Evolutionary conservation across 2,888 invertebrate genomes (phyloP).

Genomic region (Volucella inanis): DNA sequence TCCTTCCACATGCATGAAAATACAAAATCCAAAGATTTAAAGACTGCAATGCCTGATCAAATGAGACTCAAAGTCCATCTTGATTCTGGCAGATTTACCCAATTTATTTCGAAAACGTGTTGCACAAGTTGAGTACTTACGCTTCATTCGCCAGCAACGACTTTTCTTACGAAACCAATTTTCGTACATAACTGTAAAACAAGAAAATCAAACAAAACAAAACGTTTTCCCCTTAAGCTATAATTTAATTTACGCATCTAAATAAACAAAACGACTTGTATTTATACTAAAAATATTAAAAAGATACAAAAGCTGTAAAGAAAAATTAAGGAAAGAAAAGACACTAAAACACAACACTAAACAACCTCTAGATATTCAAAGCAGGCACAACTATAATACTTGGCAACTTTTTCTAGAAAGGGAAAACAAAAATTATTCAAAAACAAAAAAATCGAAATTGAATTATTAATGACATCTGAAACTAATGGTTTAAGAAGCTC

Average conservation of each 20-base stretch:
- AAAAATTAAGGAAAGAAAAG: conserved; percentile 17
- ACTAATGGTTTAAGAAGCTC: not conserved
- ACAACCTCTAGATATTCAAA: not conserved
- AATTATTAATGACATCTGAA: conserved; percentile 19
- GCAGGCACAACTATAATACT: not conserved
- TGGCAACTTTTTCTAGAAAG: conserved; percentile 51
- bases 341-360: conserved; percentile 11
- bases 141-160: not conserved
- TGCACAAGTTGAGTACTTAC: not conserved
- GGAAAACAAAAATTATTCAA: conserved; percentile 41
- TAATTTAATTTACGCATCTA: conserved; percentile 36
- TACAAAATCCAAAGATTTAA: no score
- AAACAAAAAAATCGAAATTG: conserved; percentile 25
- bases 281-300: not conserved
- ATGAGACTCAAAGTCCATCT: no score
- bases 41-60: no score
- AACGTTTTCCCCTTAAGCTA: conserved; percentile 4
- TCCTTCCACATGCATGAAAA: no score
- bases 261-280: not conserved
- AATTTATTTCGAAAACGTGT: not conserved
- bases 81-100: no score
- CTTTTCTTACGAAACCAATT: conserved; percentile 23
- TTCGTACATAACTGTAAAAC: conserved; percentile 5
- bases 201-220: not conserved
- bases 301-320: not conserved